These are phyloP conservation scores for Patiria pectinifera DNA, from an alignment of 53 echinoderm and acorn worm species.

Conservation along the genomic window DNA sequence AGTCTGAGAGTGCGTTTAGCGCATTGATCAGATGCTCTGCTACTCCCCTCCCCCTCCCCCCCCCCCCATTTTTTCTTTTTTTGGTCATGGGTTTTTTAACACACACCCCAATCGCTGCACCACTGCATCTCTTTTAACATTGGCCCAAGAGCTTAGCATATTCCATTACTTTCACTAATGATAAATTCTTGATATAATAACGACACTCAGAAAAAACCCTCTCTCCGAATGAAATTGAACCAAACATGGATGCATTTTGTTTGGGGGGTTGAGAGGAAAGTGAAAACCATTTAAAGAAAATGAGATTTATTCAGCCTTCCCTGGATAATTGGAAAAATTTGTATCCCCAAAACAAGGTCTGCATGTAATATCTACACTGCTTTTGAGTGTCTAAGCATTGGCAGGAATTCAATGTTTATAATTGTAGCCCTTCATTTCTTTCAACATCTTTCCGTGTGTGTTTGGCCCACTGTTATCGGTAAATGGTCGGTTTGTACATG, in stretches of 20 bases:
- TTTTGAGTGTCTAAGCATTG: not conserved
- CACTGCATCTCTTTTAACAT: too few relatives aligned
- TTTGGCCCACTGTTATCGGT: not conserved
- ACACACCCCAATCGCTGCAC: too few relatives aligned
- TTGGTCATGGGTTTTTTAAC: too few relatives aligned
- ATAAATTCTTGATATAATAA: not conserved
- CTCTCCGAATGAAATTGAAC: not conserved
- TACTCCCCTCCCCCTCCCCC: too few relatives aligned
- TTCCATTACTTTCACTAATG: too few relatives aligned
- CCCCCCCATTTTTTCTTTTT: too few relatives aligned
- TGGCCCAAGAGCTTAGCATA: too few relatives aligned
- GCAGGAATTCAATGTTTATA: not conserved
- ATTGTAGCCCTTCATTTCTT: not conserved
- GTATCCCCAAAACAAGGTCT: not conserved
- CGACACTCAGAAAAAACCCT: not conserved
- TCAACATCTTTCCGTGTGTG: not conserved
- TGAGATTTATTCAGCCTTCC: not conserved
- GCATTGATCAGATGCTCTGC: too few relatives aligned
- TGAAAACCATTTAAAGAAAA: not conserved
- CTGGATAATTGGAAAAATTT: conserved; percentile 6
- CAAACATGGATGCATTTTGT: too few relatives aligned
- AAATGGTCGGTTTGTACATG: not conserved
- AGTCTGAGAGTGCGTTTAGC: too few relatives aligned
- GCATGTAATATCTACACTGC: not conserved
- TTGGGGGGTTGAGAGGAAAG: not conserved